Conservation (phyloP, 2,113 vertebrate species). For the Macquaria ambigua region DNA sequence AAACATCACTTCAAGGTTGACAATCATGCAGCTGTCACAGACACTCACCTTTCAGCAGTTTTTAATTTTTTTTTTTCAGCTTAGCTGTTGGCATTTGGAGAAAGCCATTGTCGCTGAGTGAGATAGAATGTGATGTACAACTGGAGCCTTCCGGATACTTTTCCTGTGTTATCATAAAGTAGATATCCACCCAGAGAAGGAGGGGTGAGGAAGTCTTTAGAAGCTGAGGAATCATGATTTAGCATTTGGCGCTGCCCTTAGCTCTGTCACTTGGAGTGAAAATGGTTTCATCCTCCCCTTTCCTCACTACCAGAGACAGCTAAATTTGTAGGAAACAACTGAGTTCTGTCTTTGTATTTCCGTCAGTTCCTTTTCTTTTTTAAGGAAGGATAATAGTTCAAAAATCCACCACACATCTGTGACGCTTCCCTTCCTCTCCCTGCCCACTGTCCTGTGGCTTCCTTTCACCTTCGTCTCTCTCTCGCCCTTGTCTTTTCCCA, state of each 20-base stretch:
- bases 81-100: conserved; percentile 53
- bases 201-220: conserved; percentile 8
- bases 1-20: conserved; percentile 50
- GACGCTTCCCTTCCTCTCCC: not conserved
- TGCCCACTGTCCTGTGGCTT: not conserved
- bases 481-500: conserved; percentile 17
- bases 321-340: conserved; percentile 11
- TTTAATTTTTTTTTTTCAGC: not conserved
- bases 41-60: conserved; percentile 32
- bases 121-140: conserved; percentile 53
- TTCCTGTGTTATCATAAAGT: conserved; percentile 43
- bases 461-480: conserved; percentile 28
- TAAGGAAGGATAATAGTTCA: not conserved
- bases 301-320: not conserved
- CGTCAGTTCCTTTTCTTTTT: fast-evolving
- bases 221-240: conserved; percentile 40
- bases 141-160: conserved; percentile 41
- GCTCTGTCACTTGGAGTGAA: conserved; percentile 30
- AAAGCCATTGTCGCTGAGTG: conserved; percentile 45
- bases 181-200: conserved; percentile 26
- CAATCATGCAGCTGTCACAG: conserved; percentile 32
- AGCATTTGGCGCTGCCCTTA: conserved; percentile 17
- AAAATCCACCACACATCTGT: not conserved
- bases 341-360: not conserved
- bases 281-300: conserved; percentile 3